Conservation (phyloP, 2,797 vertebrate genomes). For the Tiaroga cobitis region DNA sequence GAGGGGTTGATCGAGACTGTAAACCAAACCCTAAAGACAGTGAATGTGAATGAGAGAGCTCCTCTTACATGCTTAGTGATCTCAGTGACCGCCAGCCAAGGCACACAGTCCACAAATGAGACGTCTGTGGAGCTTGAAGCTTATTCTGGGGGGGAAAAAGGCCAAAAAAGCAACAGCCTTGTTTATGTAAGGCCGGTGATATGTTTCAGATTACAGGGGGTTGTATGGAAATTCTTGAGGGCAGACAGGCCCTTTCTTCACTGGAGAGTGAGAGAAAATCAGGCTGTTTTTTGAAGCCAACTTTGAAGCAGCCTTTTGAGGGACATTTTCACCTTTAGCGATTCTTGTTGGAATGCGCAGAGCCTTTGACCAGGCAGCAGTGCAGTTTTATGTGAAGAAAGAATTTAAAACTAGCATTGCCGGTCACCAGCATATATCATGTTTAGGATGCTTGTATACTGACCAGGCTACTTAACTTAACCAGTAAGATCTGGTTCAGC, state of each 20-base stretch:
- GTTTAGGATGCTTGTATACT: not conserved
- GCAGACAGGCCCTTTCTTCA: slow-evolving; percentile 84
- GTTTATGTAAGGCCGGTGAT: slow-evolving; percentile 90
- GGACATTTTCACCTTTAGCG: slow-evolving; percentile 60
- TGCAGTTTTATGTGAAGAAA: not conserved
- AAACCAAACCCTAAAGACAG: slow-evolving; percentile 51
- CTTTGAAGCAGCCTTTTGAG: slow-evolving; percentile 70
- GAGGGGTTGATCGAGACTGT: slow-evolving; percentile 21
- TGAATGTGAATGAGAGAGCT: slow-evolving; percentile 4
- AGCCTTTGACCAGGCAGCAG: not conserved
- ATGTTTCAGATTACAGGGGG: slow-evolving; percentile 94
- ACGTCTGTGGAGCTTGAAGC: slow-evolving; percentile 75
- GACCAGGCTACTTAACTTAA: not conserved
- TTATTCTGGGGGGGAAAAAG: slow-evolving; percentile 82
- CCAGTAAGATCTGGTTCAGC: slow-evolving; percentile 50
- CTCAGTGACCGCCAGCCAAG: slow-evolving; percentile 71
- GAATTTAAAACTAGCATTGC: not conserved
- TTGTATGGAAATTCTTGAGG: slow-evolving; percentile 95
- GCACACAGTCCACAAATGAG: slow-evolving; percentile 79
- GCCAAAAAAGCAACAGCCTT: slow-evolving; percentile 77
- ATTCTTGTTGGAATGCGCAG: not conserved
- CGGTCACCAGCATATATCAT: not conserved
- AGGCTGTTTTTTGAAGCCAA: slow-evolving; percentile 44
- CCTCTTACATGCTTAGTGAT: slow-evolving; percentile 38
- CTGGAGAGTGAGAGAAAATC: slow-evolving; percentile 61